These are phyloP conservation scores for Myotis lucifugus DNA, from an alignment of 2,113 vertebrate genomes.

Conservation along the genomic window DNA sequence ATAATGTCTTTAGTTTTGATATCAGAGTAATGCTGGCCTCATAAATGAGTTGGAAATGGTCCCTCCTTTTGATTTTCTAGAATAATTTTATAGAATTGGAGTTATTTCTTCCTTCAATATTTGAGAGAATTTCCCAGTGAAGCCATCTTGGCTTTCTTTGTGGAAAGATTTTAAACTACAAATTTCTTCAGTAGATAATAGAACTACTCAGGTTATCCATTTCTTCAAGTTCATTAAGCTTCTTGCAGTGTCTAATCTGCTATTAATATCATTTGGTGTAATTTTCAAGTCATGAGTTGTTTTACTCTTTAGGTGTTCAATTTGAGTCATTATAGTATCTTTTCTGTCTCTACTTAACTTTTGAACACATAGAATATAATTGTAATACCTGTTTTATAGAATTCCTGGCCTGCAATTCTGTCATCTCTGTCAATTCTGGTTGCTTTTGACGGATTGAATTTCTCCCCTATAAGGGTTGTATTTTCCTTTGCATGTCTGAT, in stretches of 20 bases:
- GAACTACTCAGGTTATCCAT: accelerated
- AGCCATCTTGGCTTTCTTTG: background rate
- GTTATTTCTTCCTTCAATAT: background rate
- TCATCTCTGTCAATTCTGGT: background rate
- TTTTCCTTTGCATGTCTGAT: background rate
- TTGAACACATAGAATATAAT: background rate
- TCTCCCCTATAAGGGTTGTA: background rate
- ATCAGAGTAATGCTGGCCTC: background rate
- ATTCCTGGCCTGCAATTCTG: background rate
- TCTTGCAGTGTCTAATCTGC: background rate
- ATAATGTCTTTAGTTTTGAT: background rate
- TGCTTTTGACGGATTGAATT: background rate
- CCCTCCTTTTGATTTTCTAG: background rate
- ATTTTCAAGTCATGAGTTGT: accelerated
- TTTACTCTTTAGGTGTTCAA: background rate
- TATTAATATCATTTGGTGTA: background rate
- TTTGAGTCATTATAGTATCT: background rate
- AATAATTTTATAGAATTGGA: background rate
- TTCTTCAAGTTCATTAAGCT: background rate
- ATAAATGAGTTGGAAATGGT: background rate
- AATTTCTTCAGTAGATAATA: accelerated
- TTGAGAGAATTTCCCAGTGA: background rate
- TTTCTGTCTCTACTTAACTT: background rate
- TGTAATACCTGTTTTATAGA: background rate
- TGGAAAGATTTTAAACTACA: background rate